phyloP scores from a whole-genome alignment of 2,113 vertebrate genomes.

The Psilopogon haemacephalus region DNA sequence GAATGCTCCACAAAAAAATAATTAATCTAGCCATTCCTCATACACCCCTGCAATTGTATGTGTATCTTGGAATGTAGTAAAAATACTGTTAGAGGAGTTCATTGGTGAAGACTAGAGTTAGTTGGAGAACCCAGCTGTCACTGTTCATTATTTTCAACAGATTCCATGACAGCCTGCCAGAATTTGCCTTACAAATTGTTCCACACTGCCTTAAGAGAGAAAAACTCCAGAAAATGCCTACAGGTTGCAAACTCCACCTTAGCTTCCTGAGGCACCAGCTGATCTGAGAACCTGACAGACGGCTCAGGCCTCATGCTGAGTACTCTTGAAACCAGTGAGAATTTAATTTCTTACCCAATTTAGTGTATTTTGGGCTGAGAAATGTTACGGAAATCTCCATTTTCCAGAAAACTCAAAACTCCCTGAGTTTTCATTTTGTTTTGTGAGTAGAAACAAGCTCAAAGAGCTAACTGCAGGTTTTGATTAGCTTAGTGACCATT shows the following conservation, averaged over 20 bases:
- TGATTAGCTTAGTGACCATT: neutral
- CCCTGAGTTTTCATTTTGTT: neutral
- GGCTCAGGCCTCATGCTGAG: neutral
- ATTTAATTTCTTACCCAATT: neutral
- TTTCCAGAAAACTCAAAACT: neutral
- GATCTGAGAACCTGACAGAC: neutral
- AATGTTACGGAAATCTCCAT: accelerated
- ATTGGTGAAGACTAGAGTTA: neutral
- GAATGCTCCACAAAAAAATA: neutral
- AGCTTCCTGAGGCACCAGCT: neutral
- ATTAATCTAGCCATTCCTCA: neutral
- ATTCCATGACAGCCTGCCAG: neutral
- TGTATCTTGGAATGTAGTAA: neutral
- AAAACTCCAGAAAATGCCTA: neutral
- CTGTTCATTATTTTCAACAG: neutral
- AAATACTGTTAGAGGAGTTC: neutral
- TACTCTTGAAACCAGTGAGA: neutral
- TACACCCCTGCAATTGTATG: neutral
- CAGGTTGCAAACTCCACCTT: neutral
- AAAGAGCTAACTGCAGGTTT: neutral
- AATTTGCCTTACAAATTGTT: neutral
- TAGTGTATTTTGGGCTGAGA: neutral
- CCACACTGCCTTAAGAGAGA: neutral
- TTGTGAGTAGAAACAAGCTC: neutral
- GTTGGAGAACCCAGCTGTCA: neutral